phyloP scores from a whole-genome alignment of 2,113 vertebrate species.

The Carassius carassius region DNA sequence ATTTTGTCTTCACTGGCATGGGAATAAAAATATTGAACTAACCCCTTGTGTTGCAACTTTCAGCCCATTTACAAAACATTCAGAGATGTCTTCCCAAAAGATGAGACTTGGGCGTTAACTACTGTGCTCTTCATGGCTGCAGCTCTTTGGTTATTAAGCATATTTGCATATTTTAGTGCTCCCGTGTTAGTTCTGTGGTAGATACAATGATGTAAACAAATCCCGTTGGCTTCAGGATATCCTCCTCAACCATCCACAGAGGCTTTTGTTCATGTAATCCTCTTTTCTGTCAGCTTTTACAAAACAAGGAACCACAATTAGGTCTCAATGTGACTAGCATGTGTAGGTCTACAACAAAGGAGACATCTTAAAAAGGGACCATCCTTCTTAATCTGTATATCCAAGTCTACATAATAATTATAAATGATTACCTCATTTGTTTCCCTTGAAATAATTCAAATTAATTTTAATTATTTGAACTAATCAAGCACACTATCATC shows the following conservation, averaged over 20 bases:
- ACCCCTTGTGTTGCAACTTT: constrained; percentile 18
- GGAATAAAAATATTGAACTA: constrained; percentile 25
- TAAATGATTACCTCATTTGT: constrained; percentile 71
- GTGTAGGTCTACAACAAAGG: not conserved
- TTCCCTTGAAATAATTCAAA: constrained; percentile 70
- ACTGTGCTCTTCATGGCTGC: constrained; percentile 14
- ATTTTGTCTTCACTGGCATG: constrained; percentile 25
- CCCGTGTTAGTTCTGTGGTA: not conserved
- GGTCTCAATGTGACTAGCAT: constrained; percentile 27
- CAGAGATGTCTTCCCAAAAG: not conserved
- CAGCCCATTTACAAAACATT: constrained; percentile 1
- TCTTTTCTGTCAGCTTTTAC: constrained; percentile 14
- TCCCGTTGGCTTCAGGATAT: constrained; percentile 13
- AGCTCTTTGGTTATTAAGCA: not conserved
- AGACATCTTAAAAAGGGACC: not conserved
- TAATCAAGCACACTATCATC: constrained; percentile 63
- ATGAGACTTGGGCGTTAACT: not conserved
- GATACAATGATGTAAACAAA: constrained; percentile 20
- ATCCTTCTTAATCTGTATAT: constrained; percentile 35
- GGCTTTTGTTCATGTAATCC: constrained; percentile 36
- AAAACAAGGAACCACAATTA: constrained; percentile 31
- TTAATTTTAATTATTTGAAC: constrained; percentile 68
- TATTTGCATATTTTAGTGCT: constrained; percentile 11
- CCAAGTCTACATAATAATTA: constrained; percentile 65
- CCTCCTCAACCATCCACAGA: constrained; percentile 8